Evolutionary conservation across 2,113 vertebrate species (phyloP), one percentile per base, ranked within the genome.

Genomic region (Mus pahari): DNA sequence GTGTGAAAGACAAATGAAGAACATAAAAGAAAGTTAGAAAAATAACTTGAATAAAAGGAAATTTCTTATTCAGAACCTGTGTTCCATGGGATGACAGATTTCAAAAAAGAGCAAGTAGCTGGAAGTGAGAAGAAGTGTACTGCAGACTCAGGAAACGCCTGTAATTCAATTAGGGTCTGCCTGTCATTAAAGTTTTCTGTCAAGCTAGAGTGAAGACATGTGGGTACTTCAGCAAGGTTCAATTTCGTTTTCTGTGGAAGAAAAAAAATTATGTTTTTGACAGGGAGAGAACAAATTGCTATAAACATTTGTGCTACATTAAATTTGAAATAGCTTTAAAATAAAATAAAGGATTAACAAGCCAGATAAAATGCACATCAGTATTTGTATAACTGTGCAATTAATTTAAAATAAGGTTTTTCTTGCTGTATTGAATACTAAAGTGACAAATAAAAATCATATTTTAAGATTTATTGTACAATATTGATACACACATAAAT

Each of bases 141-240:
- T 84, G n/a, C 82, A 94, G 90, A 92, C 4, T 64, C 82, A 82
- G 45, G 6, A 78, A 91, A 96, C 42, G 33, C 45, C 10, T 1
- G 39, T 82, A 94, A 96, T 82, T 86, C 89, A 91, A 48, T 84
- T 94, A 79, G 1, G 11, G 83, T 14, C 11, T 75, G 26, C 26
- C n/a, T 92, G 48, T 75, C 42, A 39, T 74, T 70, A 74, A 89
- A 88, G 28, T 6, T 93, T 92, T 87, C 36, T 90, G 33, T 94
- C 71, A 94, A 58, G 5, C 5, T 71, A 20, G 22, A 22, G 39
- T 5, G 86, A 91, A 91, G 39, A 39, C 28, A 26, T 1, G 0
- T 62, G 66, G 33, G 16, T 2, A 73, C 7, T 86, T 36, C 2
- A 36, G 16, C 48, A 91, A 31, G 42, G 5, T 83, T 48, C 36